Conservation (phyloP, 2,113 vertebrate genomes). For the Phyllostomus discolor region DNA sequence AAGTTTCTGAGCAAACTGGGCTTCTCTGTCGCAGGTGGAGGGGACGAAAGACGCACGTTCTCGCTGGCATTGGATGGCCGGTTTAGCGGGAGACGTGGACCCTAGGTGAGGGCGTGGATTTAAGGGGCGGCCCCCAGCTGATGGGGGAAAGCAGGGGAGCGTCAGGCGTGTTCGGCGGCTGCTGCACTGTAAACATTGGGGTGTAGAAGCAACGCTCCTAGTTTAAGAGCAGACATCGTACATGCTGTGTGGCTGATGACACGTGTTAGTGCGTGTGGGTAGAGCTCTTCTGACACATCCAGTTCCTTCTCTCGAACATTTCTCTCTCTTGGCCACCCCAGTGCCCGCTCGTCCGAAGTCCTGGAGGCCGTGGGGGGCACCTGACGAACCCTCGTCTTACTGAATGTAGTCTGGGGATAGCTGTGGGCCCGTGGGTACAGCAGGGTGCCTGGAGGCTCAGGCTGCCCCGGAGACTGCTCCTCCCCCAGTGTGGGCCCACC, state of each 20-base stretch:
- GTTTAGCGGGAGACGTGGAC: not conserved
- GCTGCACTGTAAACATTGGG: conserved; percentile 69
- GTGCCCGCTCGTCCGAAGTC: not conserved
- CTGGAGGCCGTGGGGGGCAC: not conserved
- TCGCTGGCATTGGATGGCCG: not conserved
- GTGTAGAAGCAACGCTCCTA: conserved; percentile 41
- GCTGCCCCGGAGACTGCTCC: not conserved
- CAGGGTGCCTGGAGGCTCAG: not conserved
- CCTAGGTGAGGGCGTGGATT: not conserved
- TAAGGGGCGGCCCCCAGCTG: not conserved
- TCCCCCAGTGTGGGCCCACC: not conserved
- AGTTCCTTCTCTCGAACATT: conserved; percentile 35
- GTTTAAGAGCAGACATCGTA: conserved; percentile 67
- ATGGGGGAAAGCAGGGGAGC: not conserved
- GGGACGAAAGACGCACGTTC: not conserved
- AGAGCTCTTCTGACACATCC: conserved; percentile 62
- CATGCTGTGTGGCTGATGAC: conserved; percentile 63
- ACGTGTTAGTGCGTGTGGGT: conserved; percentile 20
- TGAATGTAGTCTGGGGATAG: not conserved
- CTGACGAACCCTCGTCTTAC: not conserved
- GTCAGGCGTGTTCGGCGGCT: conserved; percentile 13
- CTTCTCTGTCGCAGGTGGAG: not conserved
- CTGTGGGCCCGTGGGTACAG: rapidly evolving
- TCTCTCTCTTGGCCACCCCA: not conserved
- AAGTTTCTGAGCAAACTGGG: not conserved